phyloP scores from a whole-genome alignment of 2,797 vertebrate genomes.

The Toxotes lorentzi region DNA sequence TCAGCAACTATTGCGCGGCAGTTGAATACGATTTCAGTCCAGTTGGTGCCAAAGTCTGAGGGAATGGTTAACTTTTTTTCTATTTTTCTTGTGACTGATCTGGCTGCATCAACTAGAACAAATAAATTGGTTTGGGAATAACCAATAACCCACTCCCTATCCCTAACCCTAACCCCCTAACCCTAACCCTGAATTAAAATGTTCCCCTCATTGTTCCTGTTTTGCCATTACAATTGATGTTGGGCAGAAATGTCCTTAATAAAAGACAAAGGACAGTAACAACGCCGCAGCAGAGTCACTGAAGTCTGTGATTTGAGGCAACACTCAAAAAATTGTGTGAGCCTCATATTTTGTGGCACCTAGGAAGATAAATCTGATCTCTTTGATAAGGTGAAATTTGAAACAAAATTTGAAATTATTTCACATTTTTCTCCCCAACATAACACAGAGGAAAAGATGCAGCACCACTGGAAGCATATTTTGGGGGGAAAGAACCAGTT shows the following conservation, averaged over 20 bases:
- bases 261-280: constrained; percentile 19
- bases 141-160: not conserved
- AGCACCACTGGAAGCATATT: not conserved
- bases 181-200: not conserved
- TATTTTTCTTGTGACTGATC: no score
- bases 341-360: not conserved
- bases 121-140: not conserved
- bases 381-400: not conserved
- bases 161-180: not conserved
- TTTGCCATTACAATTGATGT: not conserved
- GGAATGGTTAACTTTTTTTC: no score
- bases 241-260: constrained; percentile 11
- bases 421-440: not conserved
- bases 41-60: not conserved
- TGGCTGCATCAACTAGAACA: no score
- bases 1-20: not conserved
- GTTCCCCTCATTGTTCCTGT: not conserved
- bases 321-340: constrained; percentile 2
- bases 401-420: not conserved
- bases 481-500: not conserved
- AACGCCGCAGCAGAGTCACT: constrained; percentile 38
- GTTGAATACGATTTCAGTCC: not conserved
- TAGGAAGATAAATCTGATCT: constrained; percentile 7
- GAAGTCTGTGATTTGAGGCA: constrained; percentile 22
- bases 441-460: not conserved